Conservation (phyloP, 2,888 invertebrate species). For the Latrodectus elegans region DNA sequence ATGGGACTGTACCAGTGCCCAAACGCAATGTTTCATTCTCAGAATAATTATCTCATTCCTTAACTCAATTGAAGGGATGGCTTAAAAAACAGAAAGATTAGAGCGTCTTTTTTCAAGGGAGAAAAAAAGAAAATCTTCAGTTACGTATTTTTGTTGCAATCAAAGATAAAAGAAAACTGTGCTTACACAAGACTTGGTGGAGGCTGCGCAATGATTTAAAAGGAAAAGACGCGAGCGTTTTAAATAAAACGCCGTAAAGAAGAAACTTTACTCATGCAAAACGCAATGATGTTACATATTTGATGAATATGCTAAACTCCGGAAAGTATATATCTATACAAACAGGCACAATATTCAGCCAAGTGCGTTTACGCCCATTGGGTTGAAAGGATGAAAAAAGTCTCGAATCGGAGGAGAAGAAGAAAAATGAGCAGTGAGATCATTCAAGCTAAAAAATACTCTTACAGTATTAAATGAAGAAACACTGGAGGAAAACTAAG, state of each 20-base stretch:
- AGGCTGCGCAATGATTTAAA: constrained; percentile 49
- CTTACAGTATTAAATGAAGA: constrained; percentile 62
- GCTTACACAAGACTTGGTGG: constrained; percentile 22
- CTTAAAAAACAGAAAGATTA: not conserved
- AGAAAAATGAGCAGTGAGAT: constrained; percentile 23
- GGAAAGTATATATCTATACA: constrained; percentile 28
- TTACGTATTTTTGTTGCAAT: not conserved
- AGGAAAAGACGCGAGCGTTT: constrained; percentile 32
- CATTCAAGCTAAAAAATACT: constrained; percentile 55
- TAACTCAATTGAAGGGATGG: not conserved
- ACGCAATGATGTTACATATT: constrained; percentile 57
- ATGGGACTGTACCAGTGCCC: not conserved
- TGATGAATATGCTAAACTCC: constrained; percentile 65
- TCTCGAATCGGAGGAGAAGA: constrained; percentile 7
- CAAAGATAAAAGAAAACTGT: constrained; percentile 21
- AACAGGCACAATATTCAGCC: constrained; percentile 30
- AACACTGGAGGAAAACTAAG: constrained; percentile 53
- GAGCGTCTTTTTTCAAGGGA: not conserved
- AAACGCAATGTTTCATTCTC: not conserved
- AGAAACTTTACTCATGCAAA: constrained; percentile 42
- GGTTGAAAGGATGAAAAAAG: constrained; percentile 37
- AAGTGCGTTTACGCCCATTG: constrained; percentile 45
- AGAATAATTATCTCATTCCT: not conserved
- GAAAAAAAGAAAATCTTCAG: not conserved
- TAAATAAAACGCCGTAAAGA: constrained; percentile 38